Evolutionary conservation across 2,113 vertebrate species (phyloP).

Genomic region (Castor canadensis): DNA sequence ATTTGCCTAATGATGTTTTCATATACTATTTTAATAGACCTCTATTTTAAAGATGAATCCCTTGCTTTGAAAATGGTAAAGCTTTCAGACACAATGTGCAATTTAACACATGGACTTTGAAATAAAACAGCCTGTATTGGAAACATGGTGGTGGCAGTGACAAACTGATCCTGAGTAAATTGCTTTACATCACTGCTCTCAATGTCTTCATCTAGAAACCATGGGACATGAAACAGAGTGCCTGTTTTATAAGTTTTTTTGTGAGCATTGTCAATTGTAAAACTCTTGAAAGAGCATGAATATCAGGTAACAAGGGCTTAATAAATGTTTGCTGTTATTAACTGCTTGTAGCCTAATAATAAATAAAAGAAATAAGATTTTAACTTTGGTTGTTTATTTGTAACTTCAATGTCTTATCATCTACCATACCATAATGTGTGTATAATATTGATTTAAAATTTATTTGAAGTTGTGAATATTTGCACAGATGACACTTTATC

Average conservation of each 20-base stretch:
- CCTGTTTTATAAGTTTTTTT: not conserved
- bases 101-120: not conserved
- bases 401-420: not conserved
- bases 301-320: not conserved
- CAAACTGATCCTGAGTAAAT: not conserved
- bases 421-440: not conserved
- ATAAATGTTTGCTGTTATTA: not conserved
- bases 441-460: constrained; percentile 6
- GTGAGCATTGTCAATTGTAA: not conserved
- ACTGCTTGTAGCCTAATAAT: not conserved
- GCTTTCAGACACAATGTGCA: not conserved
- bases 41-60: not conserved
- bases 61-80: not conserved
- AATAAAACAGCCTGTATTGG: not conserved
- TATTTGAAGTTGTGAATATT: not conserved
- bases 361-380: constrained; percentile 17
- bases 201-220: not conserved
- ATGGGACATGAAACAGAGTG: no score
- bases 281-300: not conserved
- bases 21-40: not conserved
- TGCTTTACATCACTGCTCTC: not conserved
- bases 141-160: not conserved
- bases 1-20: not conserved
- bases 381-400: not conserved
- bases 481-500: not conserved